Percentiles rank a stretch among this genome's conserved stretches.
Conservation (phyloP, 2,797 vertebrate species). For the Muscicapa striata region DNA sequence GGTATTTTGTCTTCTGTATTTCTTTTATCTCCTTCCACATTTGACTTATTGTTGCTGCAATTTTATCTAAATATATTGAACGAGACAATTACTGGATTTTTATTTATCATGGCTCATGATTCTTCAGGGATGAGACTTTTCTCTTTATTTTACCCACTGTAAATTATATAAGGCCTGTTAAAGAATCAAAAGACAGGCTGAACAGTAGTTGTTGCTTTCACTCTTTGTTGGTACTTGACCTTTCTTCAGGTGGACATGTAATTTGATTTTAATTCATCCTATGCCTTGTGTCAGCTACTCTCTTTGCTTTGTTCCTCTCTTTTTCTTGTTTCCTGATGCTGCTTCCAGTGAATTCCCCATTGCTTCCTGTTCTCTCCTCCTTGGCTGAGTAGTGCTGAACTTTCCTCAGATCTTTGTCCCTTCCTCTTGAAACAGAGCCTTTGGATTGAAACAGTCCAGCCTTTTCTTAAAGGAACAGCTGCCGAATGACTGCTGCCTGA, state of each 20-base stretch:
- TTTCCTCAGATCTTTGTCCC: constrained; percentile 12
- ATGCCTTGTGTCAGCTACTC: background rate
- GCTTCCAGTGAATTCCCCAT: background rate
- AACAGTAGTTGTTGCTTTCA: background rate
- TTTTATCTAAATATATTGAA: background rate
- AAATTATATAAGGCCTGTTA: background rate
- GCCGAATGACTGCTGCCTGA: background rate
- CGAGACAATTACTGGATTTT: background rate
- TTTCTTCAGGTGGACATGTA: background rate
- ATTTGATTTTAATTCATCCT: constrained; percentile 38
- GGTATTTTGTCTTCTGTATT: background rate
- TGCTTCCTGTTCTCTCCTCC: constrained; percentile 34
- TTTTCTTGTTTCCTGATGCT: constrained; percentile 9
- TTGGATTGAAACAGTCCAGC: background rate
- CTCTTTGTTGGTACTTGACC: constrained; percentile 11
- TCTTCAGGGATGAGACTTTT: background rate
- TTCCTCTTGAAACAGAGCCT: background rate
- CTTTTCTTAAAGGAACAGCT: constrained; percentile 27
- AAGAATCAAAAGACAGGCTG: background rate
- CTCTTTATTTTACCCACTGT: background rate
- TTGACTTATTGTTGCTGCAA: background rate
- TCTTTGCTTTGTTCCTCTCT: background rate
- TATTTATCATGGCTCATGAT: background rate
- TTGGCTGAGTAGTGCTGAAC: background rate
- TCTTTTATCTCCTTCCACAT: background rate